Conservation (phyloP, 2,888 invertebrate species). For the Lasius platythorax region DNA sequence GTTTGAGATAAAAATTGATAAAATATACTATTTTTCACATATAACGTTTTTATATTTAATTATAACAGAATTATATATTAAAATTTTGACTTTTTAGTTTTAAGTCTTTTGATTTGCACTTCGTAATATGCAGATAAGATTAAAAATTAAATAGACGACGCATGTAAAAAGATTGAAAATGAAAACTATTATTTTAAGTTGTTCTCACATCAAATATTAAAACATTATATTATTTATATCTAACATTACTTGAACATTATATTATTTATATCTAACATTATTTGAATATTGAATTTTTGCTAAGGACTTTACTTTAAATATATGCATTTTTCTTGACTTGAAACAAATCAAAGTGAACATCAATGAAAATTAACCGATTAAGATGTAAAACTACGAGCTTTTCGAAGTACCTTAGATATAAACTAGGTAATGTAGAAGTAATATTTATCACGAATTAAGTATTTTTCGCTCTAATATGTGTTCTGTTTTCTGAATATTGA, state of each 20-base stretch:
- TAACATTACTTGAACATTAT: neutral
- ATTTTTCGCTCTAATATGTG: constrained; percentile 69
- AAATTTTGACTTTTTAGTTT: neutral
- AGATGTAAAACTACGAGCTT: constrained; percentile 42
- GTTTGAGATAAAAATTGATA: neutral
- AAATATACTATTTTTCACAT: neutral
- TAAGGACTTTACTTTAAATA: neutral
- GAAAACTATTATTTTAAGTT: neutral
- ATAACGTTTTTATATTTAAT: neutral
- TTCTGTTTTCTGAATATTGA: constrained; percentile 65
- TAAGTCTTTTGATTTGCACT: neutral
- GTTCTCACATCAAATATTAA: neutral
- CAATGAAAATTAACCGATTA: neutral
- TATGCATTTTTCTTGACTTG: neutral
- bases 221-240: neutral
- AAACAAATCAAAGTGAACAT: constrained; percentile 15
- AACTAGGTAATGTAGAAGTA: constrained; percentile 8
- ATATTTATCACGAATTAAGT: constrained; percentile 40
- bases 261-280: neutral
- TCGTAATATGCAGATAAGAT: neutral
- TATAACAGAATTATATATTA: neutral
- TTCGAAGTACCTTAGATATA: constrained; percentile 43
- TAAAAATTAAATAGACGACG: neutral
- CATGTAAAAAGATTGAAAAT: neutral
- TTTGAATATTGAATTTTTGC: neutral